Conservation (phyloP, 2,888 invertebrate genomes). For the Scrobipalpa atriplicella region DNA sequence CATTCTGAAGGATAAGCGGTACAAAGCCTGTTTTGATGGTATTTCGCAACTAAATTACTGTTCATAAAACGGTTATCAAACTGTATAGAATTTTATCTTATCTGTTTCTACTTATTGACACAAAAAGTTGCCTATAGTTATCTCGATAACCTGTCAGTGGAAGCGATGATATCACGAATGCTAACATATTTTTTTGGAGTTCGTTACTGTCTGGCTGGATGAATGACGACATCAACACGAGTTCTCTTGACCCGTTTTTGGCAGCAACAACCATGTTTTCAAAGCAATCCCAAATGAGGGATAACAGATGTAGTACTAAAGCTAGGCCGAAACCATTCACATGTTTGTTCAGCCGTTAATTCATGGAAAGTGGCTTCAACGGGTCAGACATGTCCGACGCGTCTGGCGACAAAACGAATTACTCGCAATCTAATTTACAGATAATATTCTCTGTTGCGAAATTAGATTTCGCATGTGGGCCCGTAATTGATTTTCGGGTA, state of each 20-base stretch:
- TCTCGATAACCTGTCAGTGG: slow-evolving; percentile 22
- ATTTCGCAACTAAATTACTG: neutral
- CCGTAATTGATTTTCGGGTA: slow-evolving; percentile 68
- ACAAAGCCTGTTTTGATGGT: neutral
- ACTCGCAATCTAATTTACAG: slow-evolving; percentile 54
- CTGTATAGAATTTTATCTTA: neutral
- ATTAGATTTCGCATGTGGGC: slow-evolving; percentile 66
- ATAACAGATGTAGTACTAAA: slow-evolving; percentile 33
- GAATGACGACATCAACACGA: slow-evolving; percentile 31
- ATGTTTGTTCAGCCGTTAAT: slow-evolving; percentile 31
- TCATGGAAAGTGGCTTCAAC: slow-evolving; percentile 35
- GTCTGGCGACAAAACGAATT: slow-evolving; percentile 53
- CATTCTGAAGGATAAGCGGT: neutral
- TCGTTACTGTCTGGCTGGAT: slow-evolving; percentile 38
- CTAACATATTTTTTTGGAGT: slow-evolving; percentile 36
- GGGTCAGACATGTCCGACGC: slow-evolving; percentile 33
- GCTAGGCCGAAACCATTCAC: slow-evolving; percentile 34
- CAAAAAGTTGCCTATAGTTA: neutral
- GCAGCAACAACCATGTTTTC: slow-evolving; percentile 1
- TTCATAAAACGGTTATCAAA: neutral
- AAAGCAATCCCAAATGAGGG: slow-evolving; percentile 15
- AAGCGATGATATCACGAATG: slow-evolving; percentile 35
- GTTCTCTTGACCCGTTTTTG: neutral
- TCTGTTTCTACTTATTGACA: slow-evolving; percentile 32
- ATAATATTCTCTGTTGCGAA: slow-evolving; percentile 61